Evolutionary conservation across 1,140 invertebrate genomes (phyloP).

Genomic region (Oncopodura yosiiana): DNA sequence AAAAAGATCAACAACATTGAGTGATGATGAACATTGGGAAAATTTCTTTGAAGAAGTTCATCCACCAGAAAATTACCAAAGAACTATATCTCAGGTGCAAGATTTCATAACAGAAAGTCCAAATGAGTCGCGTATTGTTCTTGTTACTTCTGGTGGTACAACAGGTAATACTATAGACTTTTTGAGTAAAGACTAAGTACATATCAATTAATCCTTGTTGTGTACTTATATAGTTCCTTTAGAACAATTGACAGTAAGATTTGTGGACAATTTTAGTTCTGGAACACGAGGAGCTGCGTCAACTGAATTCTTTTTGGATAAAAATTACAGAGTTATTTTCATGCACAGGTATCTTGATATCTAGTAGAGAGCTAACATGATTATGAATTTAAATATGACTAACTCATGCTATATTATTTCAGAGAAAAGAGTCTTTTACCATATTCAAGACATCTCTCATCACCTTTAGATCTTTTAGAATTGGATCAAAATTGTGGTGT

Average conservation of each 20-base stretch:
- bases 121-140: background rate
- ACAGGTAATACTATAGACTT: constrained; percentile 42
- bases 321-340: constrained; percentile 53
- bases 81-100: constrained; percentile 5
- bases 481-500: constrained; percentile 9
- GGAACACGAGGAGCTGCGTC: constrained; percentile 88
- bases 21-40: constrained; percentile 24
- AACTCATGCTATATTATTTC: constrained; percentile 43
- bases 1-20: background rate
- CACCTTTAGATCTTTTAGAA: constrained; percentile 24
- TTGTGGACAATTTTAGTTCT: constrained; percentile 96
- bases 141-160: constrained; percentile 31
- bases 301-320: constrained; percentile 86
- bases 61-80: constrained; percentile 15
- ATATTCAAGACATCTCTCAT: constrained; percentile 37
- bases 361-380: constrained; percentile 44
- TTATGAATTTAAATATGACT: constrained; percentile 65
- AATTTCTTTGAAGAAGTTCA: constrained; percentile 26
- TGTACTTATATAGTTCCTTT: too few species aligned
- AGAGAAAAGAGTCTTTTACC: constrained; percentile 31
- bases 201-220: too few species aligned
- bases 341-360: constrained; percentile 43
- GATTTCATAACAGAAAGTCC: constrained; percentile 12
- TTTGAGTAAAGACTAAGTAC: too few species aligned
- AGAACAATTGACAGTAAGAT: constrained; percentile 92